Conservation (phyloP, 2,888 invertebrate genomes). For the Apodemia duryi region DNA sequence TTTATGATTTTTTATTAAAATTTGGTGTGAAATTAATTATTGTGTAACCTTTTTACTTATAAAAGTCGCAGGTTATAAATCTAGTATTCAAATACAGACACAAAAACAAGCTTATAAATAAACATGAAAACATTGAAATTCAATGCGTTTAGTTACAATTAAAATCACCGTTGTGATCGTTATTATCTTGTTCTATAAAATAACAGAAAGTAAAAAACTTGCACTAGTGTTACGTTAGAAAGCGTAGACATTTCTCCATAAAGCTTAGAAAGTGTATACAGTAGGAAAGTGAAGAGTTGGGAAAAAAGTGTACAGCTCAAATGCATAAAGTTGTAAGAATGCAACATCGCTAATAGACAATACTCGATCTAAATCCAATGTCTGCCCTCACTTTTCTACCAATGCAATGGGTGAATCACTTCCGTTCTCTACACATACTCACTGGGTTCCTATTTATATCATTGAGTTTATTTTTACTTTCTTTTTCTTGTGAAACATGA, state of each 20-base stretch:
- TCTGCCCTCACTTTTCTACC: conserved; percentile 64
- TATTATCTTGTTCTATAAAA: conserved; percentile 41
- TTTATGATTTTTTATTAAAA: too few species aligned
- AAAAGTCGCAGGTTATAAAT: neutral
- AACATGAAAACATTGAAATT: neutral
- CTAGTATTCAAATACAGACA: neutral
- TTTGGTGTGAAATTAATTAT: too few species aligned
- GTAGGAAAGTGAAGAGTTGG: conserved; percentile 77
- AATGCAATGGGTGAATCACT: conserved; percentile 44
- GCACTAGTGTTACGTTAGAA: conserved; percentile 74
- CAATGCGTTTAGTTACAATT: neutral
- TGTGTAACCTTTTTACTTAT: too few species aligned
- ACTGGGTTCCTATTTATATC: conserved; percentile 66
- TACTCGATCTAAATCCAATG: conserved; percentile 51
- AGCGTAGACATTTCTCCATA: conserved; percentile 75
- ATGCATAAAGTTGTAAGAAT: conserved; percentile 56
- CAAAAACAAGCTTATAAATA: neutral
- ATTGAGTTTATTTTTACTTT: conserved; percentile 77
- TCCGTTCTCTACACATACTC: conserved; percentile 59
- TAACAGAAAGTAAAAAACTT: conserved; percentile 69
- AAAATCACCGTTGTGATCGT: neutral
- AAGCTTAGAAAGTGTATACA: conserved; percentile 73
- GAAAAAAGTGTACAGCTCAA: conserved; percentile 63
- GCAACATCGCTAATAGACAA: conserved; percentile 42
- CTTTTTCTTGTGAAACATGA: conserved; percentile 40